Evolutionary conservation across 2,113 vertebrate species (phyloP), one percentile per base, ranked within the genome.

Genomic region (Saccopteryx leptura): DNA sequence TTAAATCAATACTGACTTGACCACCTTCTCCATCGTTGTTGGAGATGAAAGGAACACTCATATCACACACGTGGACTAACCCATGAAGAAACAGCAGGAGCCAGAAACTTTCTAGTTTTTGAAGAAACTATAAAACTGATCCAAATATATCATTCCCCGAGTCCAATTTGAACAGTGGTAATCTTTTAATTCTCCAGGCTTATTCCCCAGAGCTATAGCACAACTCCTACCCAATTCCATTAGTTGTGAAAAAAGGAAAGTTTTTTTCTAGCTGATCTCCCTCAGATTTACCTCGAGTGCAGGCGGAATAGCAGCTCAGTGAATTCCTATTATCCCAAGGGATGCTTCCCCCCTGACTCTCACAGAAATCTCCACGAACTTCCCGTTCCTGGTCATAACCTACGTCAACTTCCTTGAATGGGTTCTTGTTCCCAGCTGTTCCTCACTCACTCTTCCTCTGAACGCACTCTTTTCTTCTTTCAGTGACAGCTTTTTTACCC

Each of bases 321-420:
- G 69, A 78, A n/a, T 56, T 71, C 7, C 21, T 60, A 9, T 75
- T 72, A 52, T 54, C 39, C 1, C 33, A 21, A n/a, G 33, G 10
- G 33, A 21, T 28, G 26, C 24, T n/a, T n/a, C 82, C 90, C 9
- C 65, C 52, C 7, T 58, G 61, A 84, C 6, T 91, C 56, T 39
- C 58, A 60, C n/a, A 33, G 19, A 75, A 91, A 74, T 90, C 26
- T 46, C 50, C 63, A 28, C 21, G 75, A 81, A 90, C 75, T 87
- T 95, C 74, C 28, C 12, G 9, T 66, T 96, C 82, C 39, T 68
- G 60, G n/a, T 72, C 75, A 85, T 12, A 92, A 71, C 39, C 91
- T 48, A 58, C 6, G 7, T 58, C 60, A 46, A 10, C 76, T 81
- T 92, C 81, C 46, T 75, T 83, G 74, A 83, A 80, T 72, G 48